Conservation (phyloP, 2,888 invertebrate species). For the Drosophila nr. perissopoda region DNA sequence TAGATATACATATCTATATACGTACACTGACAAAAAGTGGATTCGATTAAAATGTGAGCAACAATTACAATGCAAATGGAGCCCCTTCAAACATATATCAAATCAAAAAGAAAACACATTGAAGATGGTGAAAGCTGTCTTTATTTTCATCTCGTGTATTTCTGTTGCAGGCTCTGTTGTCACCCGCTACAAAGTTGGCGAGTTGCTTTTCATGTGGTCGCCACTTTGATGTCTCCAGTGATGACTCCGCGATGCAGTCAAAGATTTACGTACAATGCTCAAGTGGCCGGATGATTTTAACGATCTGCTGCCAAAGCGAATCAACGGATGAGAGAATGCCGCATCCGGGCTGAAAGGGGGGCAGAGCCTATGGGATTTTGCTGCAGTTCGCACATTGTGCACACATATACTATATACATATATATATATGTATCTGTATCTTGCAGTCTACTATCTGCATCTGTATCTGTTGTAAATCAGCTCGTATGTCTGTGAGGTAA, state of each 20-base stretch:
- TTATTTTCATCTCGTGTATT: slow-evolving; percentile 22
- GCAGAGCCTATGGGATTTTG: slow-evolving; percentile 10
- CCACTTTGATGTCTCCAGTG: slow-evolving; percentile 5
- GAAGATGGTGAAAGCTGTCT: neutral
- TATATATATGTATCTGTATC: neutral
- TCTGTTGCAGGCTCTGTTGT: slow-evolving; percentile 4
- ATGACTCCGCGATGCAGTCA: slow-evolving; percentile 8
- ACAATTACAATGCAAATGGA: neutral
- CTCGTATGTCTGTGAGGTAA: slow-evolving; percentile 54
- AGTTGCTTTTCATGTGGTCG: slow-evolving; percentile 4
- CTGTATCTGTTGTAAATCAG: slow-evolving; percentile 30
- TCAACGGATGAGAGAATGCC: slow-evolving; percentile 9
- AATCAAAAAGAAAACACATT: neutral
- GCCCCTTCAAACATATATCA: neutral
- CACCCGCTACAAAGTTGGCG: neutral
- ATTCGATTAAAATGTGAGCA: neutral
- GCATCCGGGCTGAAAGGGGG: slow-evolving; percentile 1
- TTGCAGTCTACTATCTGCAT: neutral
- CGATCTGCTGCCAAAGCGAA: slow-evolving; percentile 25
- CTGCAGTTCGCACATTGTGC: slow-evolving; percentile 51
- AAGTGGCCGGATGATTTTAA: slow-evolving; percentile 50
- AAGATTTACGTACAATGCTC: slow-evolving; percentile 41
- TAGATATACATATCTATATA: neutral
- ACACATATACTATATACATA: slow-evolving; percentile 15
- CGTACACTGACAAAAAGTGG: neutral